These are phyloP conservation scores for Chamaea fasciata DNA, from an alignment of 2,113 vertebrate genomes.

Conservation along the genomic window DNA sequence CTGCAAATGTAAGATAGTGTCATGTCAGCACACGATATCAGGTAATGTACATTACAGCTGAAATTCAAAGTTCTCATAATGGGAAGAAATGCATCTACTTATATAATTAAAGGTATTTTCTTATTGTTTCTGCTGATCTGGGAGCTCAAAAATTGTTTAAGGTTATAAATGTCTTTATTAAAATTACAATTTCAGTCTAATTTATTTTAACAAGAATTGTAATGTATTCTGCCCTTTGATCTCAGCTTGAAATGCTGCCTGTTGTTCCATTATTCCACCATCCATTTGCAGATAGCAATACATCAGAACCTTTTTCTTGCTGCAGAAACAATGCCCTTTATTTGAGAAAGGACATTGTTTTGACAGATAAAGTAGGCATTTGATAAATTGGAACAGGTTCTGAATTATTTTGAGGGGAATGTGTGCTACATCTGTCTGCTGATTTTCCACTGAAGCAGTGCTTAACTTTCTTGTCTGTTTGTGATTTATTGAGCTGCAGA, in stretches of 20 bases:
- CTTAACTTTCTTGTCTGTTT: slow-evolving; percentile 82
- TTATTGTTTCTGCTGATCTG: slow-evolving; percentile 37
- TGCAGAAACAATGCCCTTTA: slow-evolving; percentile 82
- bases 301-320: slow-evolving; percentile 77
- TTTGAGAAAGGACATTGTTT: slow-evolving; percentile 83
- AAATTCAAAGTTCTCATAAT: slow-evolving; percentile 4
- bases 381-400: slow-evolving; percentile 87
- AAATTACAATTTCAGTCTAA: slow-evolving; percentile 71
- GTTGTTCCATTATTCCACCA: slow-evolving; percentile 80
- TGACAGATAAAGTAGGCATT: slow-evolving; percentile 85
- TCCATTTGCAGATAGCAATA: slow-evolving; percentile 83
- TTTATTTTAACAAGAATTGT: slow-evolving; percentile 81
- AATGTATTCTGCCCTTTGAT: slow-evolving; percentile 78
- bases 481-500: slow-evolving; percentile 82
- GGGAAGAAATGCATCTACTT: neutral
- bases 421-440: slow-evolving; percentile 79
- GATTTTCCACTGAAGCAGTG: slow-evolving; percentile 76
- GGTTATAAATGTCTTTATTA: slow-evolving; percentile 71
- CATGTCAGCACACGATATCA: neutral
- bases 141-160: slow-evolving; percentile 54
- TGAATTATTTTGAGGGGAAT: slow-evolving; percentile 83
- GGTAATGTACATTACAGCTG: neutral
- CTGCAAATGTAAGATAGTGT: neutral
- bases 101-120: slow-evolving; percentile 29
- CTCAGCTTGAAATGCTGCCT: slow-evolving; percentile 77